phyloP scores from a whole-genome alignment of 2,888 invertebrate genomes.

The Vannuccia rotundouncinata region DNA sequence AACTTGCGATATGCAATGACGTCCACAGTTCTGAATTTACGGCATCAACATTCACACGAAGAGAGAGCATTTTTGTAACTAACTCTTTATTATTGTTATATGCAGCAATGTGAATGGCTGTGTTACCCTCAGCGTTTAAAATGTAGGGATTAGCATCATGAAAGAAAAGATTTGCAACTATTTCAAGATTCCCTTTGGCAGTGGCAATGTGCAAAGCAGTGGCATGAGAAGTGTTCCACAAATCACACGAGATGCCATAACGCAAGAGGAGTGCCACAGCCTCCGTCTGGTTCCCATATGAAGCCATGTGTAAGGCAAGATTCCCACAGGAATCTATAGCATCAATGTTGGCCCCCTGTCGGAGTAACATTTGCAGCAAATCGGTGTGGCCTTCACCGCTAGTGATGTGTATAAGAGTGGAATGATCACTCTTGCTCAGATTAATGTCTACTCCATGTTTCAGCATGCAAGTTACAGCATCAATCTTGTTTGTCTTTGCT shows the following conservation, averaged over 20 bases:
- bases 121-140: background rate
- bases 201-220: constrained; percentile 41
- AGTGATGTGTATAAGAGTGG: background rate
- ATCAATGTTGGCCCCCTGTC: background rate
- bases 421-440: background rate
- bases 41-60: background rate
- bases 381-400: background rate
- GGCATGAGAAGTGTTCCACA: constrained; percentile 46
- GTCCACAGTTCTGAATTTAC: background rate
- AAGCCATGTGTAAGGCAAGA: background rate
- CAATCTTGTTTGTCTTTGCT: background rate
- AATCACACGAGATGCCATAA: constrained; percentile 69
- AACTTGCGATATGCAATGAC: background rate
- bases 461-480: background rate
- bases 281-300: background rate
- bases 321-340: background rate
- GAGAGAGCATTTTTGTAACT: background rate
- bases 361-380: background rate
- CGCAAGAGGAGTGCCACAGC: background rate
- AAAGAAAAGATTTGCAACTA: background rate
- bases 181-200: background rate
- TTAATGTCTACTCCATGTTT: background rate
- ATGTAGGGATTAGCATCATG: background rate
- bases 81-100: background rate
- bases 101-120: constrained; percentile 7